Evolutionary conservation across 2,888 invertebrate genomes (phyloP).

Genomic region (Heliothis peltigera): DNA sequence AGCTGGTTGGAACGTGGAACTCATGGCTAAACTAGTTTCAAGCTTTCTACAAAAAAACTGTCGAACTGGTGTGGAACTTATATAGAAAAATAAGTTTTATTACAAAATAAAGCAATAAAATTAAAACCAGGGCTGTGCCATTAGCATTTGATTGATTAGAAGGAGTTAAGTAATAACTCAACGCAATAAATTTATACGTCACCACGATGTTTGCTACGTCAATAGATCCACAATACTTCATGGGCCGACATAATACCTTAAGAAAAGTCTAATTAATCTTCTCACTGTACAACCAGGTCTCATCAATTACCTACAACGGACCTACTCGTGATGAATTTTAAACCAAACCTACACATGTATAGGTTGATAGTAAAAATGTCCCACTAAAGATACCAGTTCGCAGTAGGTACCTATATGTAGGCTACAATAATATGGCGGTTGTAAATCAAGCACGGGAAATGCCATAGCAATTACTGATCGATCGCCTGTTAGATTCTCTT

Average conservation of each 20-base stretch:
- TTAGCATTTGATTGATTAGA: not conserved
- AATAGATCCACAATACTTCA: constrained; percentile 29
- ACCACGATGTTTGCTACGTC: not conserved
- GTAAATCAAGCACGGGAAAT: constrained; percentile 76
- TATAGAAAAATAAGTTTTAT: not conserved
- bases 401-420: constrained; percentile 41
- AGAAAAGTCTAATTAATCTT: constrained; percentile 29
- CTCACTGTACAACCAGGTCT: constrained; percentile 16
- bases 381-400: constrained; percentile 46
- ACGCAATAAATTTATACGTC: not conserved
- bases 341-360: constrained; percentile 24
- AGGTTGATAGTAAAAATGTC: constrained; percentile 47
- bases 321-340: constrained; percentile 40
- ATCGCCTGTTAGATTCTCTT: constrained; percentile 64
- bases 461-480: constrained; percentile 74
- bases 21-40: not conserved
- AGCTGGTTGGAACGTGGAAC: not conserved
- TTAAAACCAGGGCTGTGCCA: not conserved
- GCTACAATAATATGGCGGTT: constrained; percentile 68
- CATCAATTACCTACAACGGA: constrained; percentile 40
- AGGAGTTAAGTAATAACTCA: not conserved
- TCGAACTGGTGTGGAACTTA: not conserved
- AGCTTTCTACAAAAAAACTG: not conserved
- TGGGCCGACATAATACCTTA: constrained; percentile 39
- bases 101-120: not conserved